Evolutionary conservation across 2,888 invertebrate genomes (phyloP), one percentile per base, ranked within the genome.

Genomic region (Cheilosia impressa): DNA sequence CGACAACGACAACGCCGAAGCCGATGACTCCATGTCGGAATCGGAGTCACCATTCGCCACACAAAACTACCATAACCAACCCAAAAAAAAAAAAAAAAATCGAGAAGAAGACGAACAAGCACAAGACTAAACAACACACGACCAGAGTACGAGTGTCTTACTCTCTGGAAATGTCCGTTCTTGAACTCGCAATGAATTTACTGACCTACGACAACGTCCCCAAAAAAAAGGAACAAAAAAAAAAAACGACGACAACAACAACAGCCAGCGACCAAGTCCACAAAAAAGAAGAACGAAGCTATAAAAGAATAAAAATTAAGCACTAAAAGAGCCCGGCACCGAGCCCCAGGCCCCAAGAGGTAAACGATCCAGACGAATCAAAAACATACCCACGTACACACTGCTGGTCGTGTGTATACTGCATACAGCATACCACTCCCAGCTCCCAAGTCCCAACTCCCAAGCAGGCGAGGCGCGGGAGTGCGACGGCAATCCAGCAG

Each of bases 321-420:
- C 80, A 81, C 72, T 62, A 65, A 82, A 75, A 78, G 73, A 79
- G 81, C 76, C 76, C 81, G 66, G 73, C 78, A 78, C 66, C 83
- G 79, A 71, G 80, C 80, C 83, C 80, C 85, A 72, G 76, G 85
- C 80, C 83, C 80, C 85, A 72, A 85, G 85, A 81, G 85, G 85
- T 85, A 85, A 85, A 85, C 85, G 85, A 80, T 85, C 85, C 81
- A 85, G 85, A 85, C 85, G 53, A 85, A 85, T 85, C 85, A 85
- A 85, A 85, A 85, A 77, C 85, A 85, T 85, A 85, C 85, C 76
- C 80, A 81, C 85, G 85, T 85, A 81, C 76, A 19, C 53, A 15
- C 57, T 71, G 38, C 38, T 38, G 38, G 13, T 45, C 75, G 65
- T 63, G 38, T 60, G 53, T 65, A 79, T 15, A n/a, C 31, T 31